Base-by-base conservation (phyloP, 2,888 invertebrate species). In the Caenorhabditis afra region DNA sequence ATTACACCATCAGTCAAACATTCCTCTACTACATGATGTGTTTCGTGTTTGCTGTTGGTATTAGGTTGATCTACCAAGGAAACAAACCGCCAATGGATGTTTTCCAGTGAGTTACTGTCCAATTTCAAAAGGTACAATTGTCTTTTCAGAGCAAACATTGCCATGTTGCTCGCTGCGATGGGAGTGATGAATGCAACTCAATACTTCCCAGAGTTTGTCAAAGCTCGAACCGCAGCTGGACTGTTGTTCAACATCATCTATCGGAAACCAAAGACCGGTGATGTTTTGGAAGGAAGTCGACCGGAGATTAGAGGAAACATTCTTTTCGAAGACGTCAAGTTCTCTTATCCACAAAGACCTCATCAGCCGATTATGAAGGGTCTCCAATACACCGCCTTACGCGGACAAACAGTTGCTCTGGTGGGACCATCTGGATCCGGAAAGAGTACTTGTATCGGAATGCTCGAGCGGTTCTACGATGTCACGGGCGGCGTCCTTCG, bases 401-500 rank as follows among this genome's bases (percentile, higher is more conserved):
- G 88, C 14, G 91, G 86, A 41, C 90, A 87, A 77, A 89, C 86
- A 3, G 82, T 90, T 11, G 90, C 90, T 23, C 68, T 90, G 37
- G 92, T 92, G 3, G 96, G 73, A 91, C 93, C 93, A 1, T 95
- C 95, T 79, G 96, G 96, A 0, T 95, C 95, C 89, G 96, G 96
- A 8, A 96, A 96, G 91, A 95, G 95, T 47, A 96, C 96, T 0
- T 94, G 94, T 57, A 94, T 96, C 68, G 94, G 95, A 87, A 92
- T 96, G 50, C 91, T 96, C 0, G 94, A 95, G 91, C 92, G 95
- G 76, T 95, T 95, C 90, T 96, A 96, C 90, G 95, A 95, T 90
- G 94, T 94, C 0, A 91, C 91, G 8, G 91, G 91, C 1, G 95
- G 95, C n/a, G 22, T 57, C 7, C 50, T 77, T 18, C 66, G 81